phyloP scores from a whole-genome alignment of 2,113 vertebrate genomes.

The Ursus arctos region DNA sequence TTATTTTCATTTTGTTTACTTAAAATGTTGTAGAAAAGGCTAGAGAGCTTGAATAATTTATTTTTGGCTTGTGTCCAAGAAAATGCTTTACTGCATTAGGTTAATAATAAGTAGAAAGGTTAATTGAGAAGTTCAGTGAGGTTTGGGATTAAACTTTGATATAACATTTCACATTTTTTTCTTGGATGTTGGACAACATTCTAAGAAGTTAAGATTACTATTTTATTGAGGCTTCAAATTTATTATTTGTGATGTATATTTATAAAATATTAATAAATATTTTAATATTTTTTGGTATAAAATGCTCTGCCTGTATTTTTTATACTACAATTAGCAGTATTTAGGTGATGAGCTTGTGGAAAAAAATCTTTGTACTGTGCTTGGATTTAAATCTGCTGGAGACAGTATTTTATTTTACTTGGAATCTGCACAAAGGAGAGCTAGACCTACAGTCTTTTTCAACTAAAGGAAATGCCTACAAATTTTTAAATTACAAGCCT shows the following conservation, averaged over 20 bases:
- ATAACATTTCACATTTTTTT: not conserved
- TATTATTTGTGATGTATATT: not conserved
- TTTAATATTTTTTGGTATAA: constrained; percentile 15
- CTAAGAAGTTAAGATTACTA: not conserved
- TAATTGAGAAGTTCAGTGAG: not conserved
- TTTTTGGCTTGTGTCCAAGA: not conserved
- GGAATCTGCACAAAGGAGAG: not conserved
- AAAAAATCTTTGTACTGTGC: not conserved
- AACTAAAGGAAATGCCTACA: constrained; percentile 20
- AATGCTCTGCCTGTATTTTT: not conserved
- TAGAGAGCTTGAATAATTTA: not conserved
- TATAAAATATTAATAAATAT: not conserved
- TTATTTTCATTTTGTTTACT: not conserved
- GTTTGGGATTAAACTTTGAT: constrained; percentile 25
- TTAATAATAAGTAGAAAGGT: constrained; percentile 8
- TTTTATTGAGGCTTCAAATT: constrained; percentile 6
- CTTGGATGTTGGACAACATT: not conserved
- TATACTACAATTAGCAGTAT: not conserved
- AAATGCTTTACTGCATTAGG: not conserved
- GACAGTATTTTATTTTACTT: constrained; percentile 13
- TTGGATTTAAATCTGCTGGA: constrained; percentile 2
- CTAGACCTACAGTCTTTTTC: not conserved
- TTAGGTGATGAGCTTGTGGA: not conserved
- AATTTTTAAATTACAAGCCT: not conserved
- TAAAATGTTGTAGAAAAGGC: not conserved